Evolutionary conservation across 2,113 vertebrate species (phyloP).

Genomic region (Ailurus styani): DNA sequence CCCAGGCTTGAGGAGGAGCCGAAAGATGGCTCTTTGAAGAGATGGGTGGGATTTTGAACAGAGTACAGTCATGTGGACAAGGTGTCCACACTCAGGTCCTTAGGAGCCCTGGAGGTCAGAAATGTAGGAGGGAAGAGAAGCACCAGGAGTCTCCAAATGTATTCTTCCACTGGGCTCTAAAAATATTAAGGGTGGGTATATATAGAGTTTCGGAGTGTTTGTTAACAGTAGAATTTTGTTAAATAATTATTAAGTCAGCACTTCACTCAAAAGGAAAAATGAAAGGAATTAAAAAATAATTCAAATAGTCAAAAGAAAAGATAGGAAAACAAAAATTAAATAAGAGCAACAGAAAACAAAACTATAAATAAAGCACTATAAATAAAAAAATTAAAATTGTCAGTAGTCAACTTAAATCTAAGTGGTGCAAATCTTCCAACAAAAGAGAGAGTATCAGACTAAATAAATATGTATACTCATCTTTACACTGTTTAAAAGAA

Average conservation of each 20-base stretch:
- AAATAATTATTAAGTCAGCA: not conserved
- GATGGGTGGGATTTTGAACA: not conserved
- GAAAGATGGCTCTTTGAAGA: not conserved
- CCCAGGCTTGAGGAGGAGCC: not conserved
- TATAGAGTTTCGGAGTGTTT: not conserved
- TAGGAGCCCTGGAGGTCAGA: not conserved
- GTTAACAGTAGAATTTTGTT: not conserved
- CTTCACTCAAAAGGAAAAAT: not conserved
- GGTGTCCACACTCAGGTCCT: not conserved
- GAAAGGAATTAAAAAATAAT: not conserved
- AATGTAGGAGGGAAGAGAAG: not conserved
- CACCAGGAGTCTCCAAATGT: not conserved
- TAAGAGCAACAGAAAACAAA: not conserved
- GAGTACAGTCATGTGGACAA: not conserved
- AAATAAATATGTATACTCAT: not conserved
- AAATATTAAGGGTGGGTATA: not conserved
- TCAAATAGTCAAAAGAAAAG: not conserved
- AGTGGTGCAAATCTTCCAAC: not conserved
- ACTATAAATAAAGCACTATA: not conserved
- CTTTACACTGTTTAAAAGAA: not conserved
- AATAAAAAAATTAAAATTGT: not conserved
- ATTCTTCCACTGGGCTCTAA: not conserved
- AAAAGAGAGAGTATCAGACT: not conserved
- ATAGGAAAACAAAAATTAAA: not conserved
- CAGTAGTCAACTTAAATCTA: not conserved